phyloP scores from a whole-genome alignment of 2,113 vertebrate genomes.

The Dipodomys ordii region DNA sequence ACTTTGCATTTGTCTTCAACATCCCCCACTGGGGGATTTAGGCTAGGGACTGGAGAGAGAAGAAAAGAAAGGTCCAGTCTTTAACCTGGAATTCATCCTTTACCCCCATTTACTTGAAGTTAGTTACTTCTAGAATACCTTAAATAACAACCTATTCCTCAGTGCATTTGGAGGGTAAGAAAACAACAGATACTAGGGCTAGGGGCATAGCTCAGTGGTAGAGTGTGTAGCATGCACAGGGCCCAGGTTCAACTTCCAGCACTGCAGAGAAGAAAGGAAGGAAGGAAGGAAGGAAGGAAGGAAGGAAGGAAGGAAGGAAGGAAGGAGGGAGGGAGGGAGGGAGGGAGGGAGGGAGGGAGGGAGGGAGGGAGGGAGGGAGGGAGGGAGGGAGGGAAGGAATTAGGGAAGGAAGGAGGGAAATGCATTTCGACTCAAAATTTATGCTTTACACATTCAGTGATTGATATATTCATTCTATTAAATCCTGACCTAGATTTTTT shows the following conservation, averaged over 20 bases:
- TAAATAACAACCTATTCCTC: not conserved
- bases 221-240: too few relatives aligned
- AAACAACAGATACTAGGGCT: slow-evolving; percentile 39
- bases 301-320: not conserved
- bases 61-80: slow-evolving; percentile 26
- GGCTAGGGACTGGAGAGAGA: not conserved
- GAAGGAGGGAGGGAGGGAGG: too few relatives aligned
- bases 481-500: not conserved
- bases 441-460: slow-evolving; percentile 55
- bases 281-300: too few relatives aligned
- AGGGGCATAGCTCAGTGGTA: not conserved
- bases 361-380: not conserved
- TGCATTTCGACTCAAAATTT: slow-evolving; percentile 62
- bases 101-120: not conserved
- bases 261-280: not conserved
- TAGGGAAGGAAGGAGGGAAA: slow-evolving; percentile 26
- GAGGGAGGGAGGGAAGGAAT: too few relatives aligned
- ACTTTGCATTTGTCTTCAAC: not conserved
- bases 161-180: slow-evolving; percentile 14
- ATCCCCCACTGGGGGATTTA: not conserved
- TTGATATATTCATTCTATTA: slow-evolving; percentile 64
- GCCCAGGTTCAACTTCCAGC: too few relatives aligned
- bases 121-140: not conserved
- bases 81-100: not conserved
- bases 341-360: rapidly evolving